Evolutionary conservation across 2,888 invertebrate genomes (phyloP), one percentile per base, ranked within the genome.

Genomic region (Unio pictorum): DNA sequence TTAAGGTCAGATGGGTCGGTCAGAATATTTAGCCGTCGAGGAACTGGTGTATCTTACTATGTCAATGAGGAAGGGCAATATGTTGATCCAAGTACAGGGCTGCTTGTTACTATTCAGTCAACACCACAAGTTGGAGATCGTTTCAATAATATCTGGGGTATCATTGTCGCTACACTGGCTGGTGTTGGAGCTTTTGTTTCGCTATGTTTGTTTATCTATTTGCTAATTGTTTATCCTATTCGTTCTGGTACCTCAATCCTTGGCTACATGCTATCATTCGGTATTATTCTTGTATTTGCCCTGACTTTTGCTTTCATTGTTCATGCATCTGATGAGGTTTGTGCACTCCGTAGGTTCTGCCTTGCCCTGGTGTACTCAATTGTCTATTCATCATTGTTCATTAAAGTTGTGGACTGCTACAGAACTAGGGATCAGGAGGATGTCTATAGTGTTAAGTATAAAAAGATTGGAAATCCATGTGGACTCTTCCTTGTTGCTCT

Each of bases 381-480:
- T 56, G 86, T 89, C 54, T 91, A 91, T 71, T 83, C 90, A 23
- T 89, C 90, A 5, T 86, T 91, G 78, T 84, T 91, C 71, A 88
- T 91, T 3, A 91, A 91, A 74, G 87, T 89, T 23, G 85, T 91
- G 17, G 90, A 90, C 77, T 87, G 86, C 65, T 91, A 90, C 89
- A 75, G 90, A n/a, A 80, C 88, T 0, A 69, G 80, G 65, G 74
- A 84, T 61, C 83, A 87, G 72, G 80, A 83, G 58, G 79, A 85
- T 68, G 74, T 83, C 69, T 78, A 81, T 64, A 78, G 74, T 28
- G 81, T 81, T 34, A 84, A 83, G 72, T 85, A 86, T 79, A 81
- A 82, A 74, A 81, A 87, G 57, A 79, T 90, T 59, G 88, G 89
- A 0, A 86, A 86, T 45, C 90, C 90, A 4, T 78, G 86, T 62